Base-by-base conservation (phyloP, 2,888 invertebrate species). In the Sturmia bella region DNA sequence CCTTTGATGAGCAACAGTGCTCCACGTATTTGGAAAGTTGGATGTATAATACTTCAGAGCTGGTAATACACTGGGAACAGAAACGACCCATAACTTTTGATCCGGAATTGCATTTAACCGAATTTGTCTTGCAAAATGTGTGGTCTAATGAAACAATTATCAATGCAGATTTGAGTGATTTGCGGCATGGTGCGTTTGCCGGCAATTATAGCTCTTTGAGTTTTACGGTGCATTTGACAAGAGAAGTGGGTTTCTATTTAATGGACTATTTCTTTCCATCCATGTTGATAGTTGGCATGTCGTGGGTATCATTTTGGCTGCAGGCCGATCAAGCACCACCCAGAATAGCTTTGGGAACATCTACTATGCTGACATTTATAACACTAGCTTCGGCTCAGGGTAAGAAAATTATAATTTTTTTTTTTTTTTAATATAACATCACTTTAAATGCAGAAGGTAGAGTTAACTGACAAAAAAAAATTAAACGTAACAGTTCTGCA, bases 221-320 rank as follows among this genome's bases (percentile, higher is more conserved):
- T 77, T 96, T 97, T 87, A 94, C 95, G 3, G 96, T 96, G 86
- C 94, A 95, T 87, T 90, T 97, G 56, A 94, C 94, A 0, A 93
- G 96, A 56, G 96, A 96, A 91, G 95, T 96, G 84, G 96, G 96
- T 27, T 96, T 95, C 89, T 97, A 97, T 89, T 92, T 97, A 83
- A 95, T 97, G 95, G 96, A 97, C 87, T 97, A 96, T 88, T 97
- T 96, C 86, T 93, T 97, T 83, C 97, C 97, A 2, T 96, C 96
- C 7, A 96, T 96, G 92, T 93, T 97, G 88, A 94, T 97, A 86
- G 96, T 97, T 2, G 94, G 95, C 6, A 95, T 96, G 86, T 96
- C 96, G 0, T 97, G 96, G 96, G 96, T 97, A 12, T 95, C 96
- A 0, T 97, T 97, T 89, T 97, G 96, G 96, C 90, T 97, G 75